Base-by-base conservation (phyloP, 2,797 vertebrate species). In the Karalla daura region DNA sequence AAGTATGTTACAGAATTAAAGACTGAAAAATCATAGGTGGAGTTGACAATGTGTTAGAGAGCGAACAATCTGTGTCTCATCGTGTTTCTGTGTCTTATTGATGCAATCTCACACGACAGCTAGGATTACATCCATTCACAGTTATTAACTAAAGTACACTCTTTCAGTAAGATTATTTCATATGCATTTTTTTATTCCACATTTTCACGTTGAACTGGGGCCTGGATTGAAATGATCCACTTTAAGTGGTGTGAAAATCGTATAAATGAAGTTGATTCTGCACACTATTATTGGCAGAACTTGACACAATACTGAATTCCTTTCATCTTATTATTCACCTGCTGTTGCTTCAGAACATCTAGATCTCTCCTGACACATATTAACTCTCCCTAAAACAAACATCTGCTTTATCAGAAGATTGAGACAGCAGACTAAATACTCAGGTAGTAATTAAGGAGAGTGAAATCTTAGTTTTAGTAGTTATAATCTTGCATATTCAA, bases 191-290 rank as follows among this genome's bases (percentile, higher is more conserved):
- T 2, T 17, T 45, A 24, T 14, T 32, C 9, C 55, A n/a, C 23
- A 46, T 39, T 43, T 39, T 24, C 51, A 33, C 32, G 11, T 18
- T 28, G 15, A 33, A 21, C 3, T 51, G 5, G 3, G 41, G 27
- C 55, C 9, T 27, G 13, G 27, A 14, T 17, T 39, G 13, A 50
- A 49, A 43, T 37, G 11, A 37, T 17, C 8, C 28, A 11, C 43
- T 33, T 39, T 32, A 18, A 52, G 21, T 52, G 27, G 39, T 15
- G 11, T 25, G 14, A 25, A 54, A 70, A 61, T 72, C 4, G 7
- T 37, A 20, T 21, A 49, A 68, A 60, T 33, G 23, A 62, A 61
- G 32, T 52, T 39, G 32, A 54, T 53, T 69, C 66, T 28, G 41
- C 18, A 3, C 33, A 3, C 4, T 10, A 17, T 66, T 67, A 66